Percentiles rank a stretch among this genome's conserved stretches.
Conservation (phyloP, 2,113 vertebrate species). For the Neoarius graeffei region DNA sequence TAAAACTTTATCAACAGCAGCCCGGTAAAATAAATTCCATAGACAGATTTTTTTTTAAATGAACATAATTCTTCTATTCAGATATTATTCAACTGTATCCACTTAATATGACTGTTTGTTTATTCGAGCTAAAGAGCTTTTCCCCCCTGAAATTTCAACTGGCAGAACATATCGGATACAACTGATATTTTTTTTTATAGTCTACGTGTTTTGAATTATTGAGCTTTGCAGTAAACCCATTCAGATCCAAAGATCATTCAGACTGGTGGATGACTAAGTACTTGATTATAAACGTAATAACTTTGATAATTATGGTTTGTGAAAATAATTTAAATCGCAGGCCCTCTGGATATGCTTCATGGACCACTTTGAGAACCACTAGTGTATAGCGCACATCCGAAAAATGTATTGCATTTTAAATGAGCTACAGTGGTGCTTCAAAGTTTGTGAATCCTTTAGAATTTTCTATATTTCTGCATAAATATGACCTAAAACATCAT, state of each 20-base stretch:
- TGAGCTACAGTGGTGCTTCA: too few relatives aligned
- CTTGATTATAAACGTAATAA: too few relatives aligned
- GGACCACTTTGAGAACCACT: not conserved
- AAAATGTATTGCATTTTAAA: not conserved
- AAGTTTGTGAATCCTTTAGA: too few relatives aligned
- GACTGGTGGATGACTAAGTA: not conserved
- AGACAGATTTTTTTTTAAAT: not conserved
- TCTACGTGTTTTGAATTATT: not conserved
- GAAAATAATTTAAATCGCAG: not conserved
- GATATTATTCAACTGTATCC: not conserved
- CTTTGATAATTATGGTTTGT: too few relatives aligned
- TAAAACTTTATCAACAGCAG: too few relatives aligned
- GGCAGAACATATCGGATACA: not conserved
- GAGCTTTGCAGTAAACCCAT: not conserved
- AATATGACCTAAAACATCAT: too few relatives aligned
- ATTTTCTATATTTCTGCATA: too few relatives aligned
- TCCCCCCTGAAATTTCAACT: not conserved
- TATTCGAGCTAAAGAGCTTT: not conserved
- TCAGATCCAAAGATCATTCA: not conserved
- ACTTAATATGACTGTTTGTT: not conserved
- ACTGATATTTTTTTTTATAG: not conserved
- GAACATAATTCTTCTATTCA: not conserved
- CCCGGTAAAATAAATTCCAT: not conserved
- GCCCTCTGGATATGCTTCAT: not conserved
- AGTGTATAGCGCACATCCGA: not conserved